phyloP scores from a whole-genome alignment of 2,113 vertebrate species.

The Carettochelys insculpta region DNA sequence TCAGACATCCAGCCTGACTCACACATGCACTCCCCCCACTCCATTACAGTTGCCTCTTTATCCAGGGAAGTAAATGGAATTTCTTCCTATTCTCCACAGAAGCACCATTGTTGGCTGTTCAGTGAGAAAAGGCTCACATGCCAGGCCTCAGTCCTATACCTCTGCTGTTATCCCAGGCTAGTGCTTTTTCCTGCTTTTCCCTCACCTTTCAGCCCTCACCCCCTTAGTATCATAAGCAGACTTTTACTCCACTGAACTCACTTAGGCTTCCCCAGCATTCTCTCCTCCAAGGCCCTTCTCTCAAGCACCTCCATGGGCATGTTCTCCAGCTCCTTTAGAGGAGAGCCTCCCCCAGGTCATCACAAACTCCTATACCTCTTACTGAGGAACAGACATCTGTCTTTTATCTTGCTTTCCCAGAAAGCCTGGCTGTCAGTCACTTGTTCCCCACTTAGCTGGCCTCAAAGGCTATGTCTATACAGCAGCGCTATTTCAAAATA shows the following conservation, averaged over 20 bases:
- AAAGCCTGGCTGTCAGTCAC: neutral
- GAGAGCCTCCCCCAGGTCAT: neutral
- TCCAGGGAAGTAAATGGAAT: neutral
- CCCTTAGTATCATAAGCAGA: neutral
- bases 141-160: neutral
- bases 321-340: neutral
- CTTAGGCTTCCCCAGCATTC: neutral
- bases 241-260: neutral
- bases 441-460: no score
- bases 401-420: neutral
- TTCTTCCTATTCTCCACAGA: neutral
- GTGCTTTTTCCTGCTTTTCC: neutral
- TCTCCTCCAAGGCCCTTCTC: neutral
- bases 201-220: neutral
- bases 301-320: neutral
- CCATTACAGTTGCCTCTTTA: neutral
- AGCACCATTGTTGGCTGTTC: neutral
- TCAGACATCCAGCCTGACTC: no score
- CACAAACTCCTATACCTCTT: neutral
- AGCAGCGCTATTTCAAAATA: no score
- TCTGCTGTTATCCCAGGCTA: neutral
- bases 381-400: neutral
- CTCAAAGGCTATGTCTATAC: no score
- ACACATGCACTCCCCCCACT: no score
- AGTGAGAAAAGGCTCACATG: neutral